Percentiles rank a stretch among this genome's conserved stretches.
Evolutionary conservation across 53 echinoderm and acorn worm species (phyloP).

Genomic region (Holothuria scabra): DNA sequence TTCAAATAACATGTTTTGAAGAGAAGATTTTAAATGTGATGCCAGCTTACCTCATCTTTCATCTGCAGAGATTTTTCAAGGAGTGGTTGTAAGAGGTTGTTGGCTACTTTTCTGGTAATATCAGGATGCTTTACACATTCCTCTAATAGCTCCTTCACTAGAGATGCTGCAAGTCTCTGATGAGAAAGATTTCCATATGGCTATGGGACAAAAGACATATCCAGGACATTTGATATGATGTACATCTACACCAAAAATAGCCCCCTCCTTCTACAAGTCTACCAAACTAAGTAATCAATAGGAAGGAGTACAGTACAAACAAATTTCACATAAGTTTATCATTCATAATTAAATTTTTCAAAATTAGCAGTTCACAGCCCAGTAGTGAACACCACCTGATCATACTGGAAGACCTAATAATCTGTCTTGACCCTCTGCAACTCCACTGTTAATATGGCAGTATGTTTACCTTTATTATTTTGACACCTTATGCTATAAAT

Average conservation of each 20-base stretch:
- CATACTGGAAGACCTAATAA: too few relatives aligned
- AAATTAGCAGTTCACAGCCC: too few relatives aligned
- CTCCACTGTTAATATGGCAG: too few relatives aligned
- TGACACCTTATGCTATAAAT: too few relatives aligned
- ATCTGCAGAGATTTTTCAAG: constrained; percentile 58
- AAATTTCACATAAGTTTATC: too few relatives aligned
- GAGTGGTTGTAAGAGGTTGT: constrained; percentile 64
- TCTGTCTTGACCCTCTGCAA: too few relatives aligned
- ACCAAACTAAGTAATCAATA: too few relatives aligned
- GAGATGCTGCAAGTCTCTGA: constrained; percentile 49
- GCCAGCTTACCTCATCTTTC: constrained; percentile 62
- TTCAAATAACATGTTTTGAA: not conserved
- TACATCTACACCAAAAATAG: not conserved
- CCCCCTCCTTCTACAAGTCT: too few relatives aligned
- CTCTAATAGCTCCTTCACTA: constrained; percentile 61
- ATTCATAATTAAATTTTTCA: too few relatives aligned
- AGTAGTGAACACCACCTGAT: too few relatives aligned
- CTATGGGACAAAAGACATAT: constrained; percentile 29
- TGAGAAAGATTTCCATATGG: constrained; percentile 68
- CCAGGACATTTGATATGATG: not conserved
- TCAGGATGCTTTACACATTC: constrained; percentile 61
- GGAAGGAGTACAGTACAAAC: too few relatives aligned
- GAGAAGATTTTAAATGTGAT: not conserved
- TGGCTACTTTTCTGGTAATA: constrained; percentile 71
- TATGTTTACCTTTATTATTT: too few relatives aligned